A percentile compares a stretch with the other conserved stretches of the same genome.
Conservation (phyloP, 2,888 invertebrate species). For the Tinea pellionella region DNA sequence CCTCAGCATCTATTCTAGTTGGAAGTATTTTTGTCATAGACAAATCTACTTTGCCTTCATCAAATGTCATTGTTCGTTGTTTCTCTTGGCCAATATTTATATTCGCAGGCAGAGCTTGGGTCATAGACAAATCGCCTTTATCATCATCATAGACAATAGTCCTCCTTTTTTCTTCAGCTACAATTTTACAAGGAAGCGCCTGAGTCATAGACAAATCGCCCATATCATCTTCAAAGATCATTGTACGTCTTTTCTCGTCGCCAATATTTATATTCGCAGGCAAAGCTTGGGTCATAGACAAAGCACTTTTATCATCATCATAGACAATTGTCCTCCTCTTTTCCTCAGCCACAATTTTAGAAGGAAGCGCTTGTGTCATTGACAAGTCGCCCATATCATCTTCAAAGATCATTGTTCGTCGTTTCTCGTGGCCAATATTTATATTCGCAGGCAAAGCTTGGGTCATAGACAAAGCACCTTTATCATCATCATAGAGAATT, state of each 20-base stretch:
- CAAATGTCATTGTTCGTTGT: background rate
- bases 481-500: too few species aligned
- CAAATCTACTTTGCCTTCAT: slow-evolving; percentile 20
- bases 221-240: slow-evolving; percentile 14
- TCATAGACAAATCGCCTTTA: slow-evolving; percentile 23
- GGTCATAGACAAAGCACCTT: too few species aligned
- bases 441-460: too few species aligned
- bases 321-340: slow-evolving; percentile 22
- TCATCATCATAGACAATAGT: slow-evolving; percentile 23
- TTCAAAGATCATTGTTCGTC: too few species aligned
- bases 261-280: slow-evolving; percentile 20
- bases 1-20: slow-evolving; percentile 12
- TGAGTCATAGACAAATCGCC: background rate
- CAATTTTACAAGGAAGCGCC: background rate
- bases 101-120: slow-evolving; percentile 22
- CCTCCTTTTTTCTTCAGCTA: slow-evolving; percentile 15
- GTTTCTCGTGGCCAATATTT: too few species aligned
- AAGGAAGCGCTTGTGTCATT: too few species aligned
- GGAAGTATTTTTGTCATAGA: slow-evolving; percentile 26
- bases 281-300: slow-evolving; percentile 30
- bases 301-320: slow-evolving; percentile 21
- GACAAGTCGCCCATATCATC: too few species aligned
- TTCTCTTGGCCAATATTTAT: background rate
- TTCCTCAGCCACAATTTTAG: too few species aligned
- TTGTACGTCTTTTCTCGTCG: slow-evolving; percentile 15